These are phyloP conservation scores for Meganola albula DNA, from an alignment of 2,888 invertebrate species.

Conservation along the genomic window DNA sequence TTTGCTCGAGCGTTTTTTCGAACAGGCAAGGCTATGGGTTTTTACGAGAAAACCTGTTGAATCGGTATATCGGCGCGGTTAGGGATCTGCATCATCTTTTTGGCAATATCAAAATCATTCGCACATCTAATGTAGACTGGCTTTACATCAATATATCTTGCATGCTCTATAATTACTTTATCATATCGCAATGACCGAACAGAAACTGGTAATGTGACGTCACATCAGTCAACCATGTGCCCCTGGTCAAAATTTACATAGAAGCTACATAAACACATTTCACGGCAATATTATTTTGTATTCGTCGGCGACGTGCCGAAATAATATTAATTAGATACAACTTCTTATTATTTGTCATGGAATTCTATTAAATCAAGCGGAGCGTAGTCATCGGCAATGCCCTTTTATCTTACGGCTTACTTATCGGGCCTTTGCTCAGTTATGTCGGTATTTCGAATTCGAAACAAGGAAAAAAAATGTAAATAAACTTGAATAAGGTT, in stretches of 20 bases:
- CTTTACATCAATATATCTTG: too few species aligned
- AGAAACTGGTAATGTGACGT: not conserved
- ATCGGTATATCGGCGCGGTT: conserved; percentile 14
- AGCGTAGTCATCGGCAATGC: conserved; percentile 17
- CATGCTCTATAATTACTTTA: not conserved
- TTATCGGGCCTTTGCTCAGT: too few species aligned
- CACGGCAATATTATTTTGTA: not conserved
- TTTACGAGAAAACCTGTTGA: conserved; percentile 30
- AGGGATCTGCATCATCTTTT: conserved; percentile 17
- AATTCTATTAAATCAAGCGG: not conserved
- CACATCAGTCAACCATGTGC: not conserved
- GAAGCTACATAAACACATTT: not conserved
- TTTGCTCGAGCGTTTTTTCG: conserved; percentile 12
- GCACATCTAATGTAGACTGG: too few species aligned
- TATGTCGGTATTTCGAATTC: not conserved
- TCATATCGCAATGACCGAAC: not conserved
- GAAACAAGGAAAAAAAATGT: not conserved
- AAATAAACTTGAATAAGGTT: too few species aligned
- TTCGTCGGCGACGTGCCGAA: not conserved
- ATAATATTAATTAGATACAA: not conserved
- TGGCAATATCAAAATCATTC: conserved; percentile 5
- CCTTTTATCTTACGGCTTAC: conserved; percentile 14
- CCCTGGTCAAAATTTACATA: not conserved
- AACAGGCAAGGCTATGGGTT: conserved; percentile 27
- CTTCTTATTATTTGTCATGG: conserved; percentile 7